Evolutionary conservation across 2,888 invertebrate species (phyloP), one percentile per base, ranked within the genome.

Genomic region (Folsomia manolachei): DNA sequence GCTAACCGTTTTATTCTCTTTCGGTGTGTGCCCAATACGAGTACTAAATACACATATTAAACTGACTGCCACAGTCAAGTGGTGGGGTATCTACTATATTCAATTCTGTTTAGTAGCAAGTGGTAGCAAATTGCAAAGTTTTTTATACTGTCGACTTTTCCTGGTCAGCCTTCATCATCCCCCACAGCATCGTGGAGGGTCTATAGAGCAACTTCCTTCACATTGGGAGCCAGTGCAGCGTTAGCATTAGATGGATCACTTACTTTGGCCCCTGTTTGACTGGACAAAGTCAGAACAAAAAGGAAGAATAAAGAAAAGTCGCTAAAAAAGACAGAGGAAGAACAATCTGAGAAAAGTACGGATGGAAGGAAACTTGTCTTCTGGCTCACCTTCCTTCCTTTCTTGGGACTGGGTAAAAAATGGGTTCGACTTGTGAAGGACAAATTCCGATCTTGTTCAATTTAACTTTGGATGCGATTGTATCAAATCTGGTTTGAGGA

Each of bases 391-490:
- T 56, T 56, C 56, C 56, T 56, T 21, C 7, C n/a, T 56, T 18
- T 56, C 56, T 21, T 56, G 56, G 4, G 39, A 39, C 39, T 39
- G 4, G 39, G 39, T 56, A 56, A 56, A 56, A 56, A 56, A 56
- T 39, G 39, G 39, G 39, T 56, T 11, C n/a, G n/a, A n/a, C n/a
- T n/a, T n/a, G n/a, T n/a, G n/a, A n/a, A n/a, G 26, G 63, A 63
- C 63, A 63, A 63, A 63, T 63, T 63, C 27, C 63, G 27, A n/a
- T 27, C 63, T 63, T 27, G 63, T 27, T 27, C 56, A 56, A 56
- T 63, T 25, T 27, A 18, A 63, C 26, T 63, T 19, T 18, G 19
- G 14, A n/a, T 27, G 7, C 23, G 63, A 63, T 63, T 27, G 63
- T 63, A 63, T 63, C 63, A n/a, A 7, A 56, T 39, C 7, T 39